phyloP scores from a whole-genome alignment of 92 coral and sea anemone genomes.

The Palythoa grandis region DNA sequence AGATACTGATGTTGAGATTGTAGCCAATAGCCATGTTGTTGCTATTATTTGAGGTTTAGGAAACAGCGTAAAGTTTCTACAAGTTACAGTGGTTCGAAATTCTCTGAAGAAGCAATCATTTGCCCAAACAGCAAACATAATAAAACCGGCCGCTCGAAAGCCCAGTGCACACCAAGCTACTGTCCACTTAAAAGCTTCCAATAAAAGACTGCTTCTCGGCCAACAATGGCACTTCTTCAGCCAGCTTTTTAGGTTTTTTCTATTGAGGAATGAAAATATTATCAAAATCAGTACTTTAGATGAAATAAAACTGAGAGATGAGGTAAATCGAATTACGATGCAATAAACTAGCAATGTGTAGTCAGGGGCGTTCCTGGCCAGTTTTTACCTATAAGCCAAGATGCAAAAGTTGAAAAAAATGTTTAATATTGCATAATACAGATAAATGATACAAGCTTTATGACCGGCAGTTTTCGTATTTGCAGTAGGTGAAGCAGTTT shows the following conservation, averaged over 20 bases:
- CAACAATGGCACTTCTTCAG: background rate
- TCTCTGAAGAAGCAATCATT: conserved; percentile 62
- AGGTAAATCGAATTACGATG: background rate
- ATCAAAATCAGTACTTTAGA: background rate
- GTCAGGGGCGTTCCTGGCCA: too few species aligned
- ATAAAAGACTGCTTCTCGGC: background rate
- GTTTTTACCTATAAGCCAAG: too few species aligned
- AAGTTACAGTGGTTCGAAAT: conserved; percentile 46
- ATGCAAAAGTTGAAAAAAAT: too few species aligned
- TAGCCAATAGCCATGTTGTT: conserved; percentile 46
- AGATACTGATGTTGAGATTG: conserved; percentile 45
- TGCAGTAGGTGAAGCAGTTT: too few species aligned
- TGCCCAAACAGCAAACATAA: conserved; percentile 56
- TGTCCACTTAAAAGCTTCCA: conserved; percentile 13
- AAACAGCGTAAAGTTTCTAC: conserved; percentile 48
- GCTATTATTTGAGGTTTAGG: conserved; percentile 35
- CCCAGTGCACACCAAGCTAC: conserved; percentile 13
- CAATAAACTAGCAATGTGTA: background rate
- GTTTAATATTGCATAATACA: too few species aligned
- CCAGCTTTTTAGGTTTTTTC: background rate
- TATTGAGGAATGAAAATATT: background rate
- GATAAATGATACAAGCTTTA: too few species aligned
- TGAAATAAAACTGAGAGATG: background rate
- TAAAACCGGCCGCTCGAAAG: conserved; percentile 41
- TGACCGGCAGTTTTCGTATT: too few species aligned